Evolutionary conservation across 1,140 invertebrate genomes (phyloP), one percentile per base, ranked within the genome.

Genomic region (Drosophila sucinea): DNA sequence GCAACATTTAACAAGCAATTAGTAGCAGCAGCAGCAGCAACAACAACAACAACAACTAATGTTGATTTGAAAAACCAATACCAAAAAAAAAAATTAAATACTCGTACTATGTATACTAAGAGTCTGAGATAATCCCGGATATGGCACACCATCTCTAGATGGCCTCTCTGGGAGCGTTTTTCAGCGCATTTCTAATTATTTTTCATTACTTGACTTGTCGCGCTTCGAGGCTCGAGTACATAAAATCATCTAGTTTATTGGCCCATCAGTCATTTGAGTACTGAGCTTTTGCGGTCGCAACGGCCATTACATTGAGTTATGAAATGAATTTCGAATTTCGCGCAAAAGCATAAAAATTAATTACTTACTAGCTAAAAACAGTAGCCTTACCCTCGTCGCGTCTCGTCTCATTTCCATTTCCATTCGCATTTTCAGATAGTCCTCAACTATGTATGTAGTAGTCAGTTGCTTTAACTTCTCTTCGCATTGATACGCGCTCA

Each of bases 201-300:
- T 87, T 87, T 89, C 84, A 89, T 87, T 89, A 89, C 84, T 84
- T 79, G 67, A 81, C 54, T 73, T 84, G 84, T 89, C 84, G 84
- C 80, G 63, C 57, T 56, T 70, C 62, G 35, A 51, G 73, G 79
- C 77, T 80, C 70, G 63, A 68, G 61, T 82, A 69, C 84, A 90
- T 90, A 89, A 90, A 90, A 85, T 91, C 81, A 77, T 65, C 73
- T 89, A 90, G 66, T 90, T 90, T 90, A 90, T 90, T 90, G 81
- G 75, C 81, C 87, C 87, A 90, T 90, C 89, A 90, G 73, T 90
- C 89, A 90, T 56, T 60, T 51, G 61, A 67, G 56, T 60, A 68
- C 47, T 78, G 84, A 73, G 73, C 64, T 81, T 87, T 89, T 89
- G 84, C 80, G 84, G 84, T 87, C 77, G 84, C 57, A 41, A 44